Evolutionary conservation across 2,113 vertebrate species (phyloP), one percentile per base, ranked within the genome.

Genomic region (Lycaon pictus): DNA sequence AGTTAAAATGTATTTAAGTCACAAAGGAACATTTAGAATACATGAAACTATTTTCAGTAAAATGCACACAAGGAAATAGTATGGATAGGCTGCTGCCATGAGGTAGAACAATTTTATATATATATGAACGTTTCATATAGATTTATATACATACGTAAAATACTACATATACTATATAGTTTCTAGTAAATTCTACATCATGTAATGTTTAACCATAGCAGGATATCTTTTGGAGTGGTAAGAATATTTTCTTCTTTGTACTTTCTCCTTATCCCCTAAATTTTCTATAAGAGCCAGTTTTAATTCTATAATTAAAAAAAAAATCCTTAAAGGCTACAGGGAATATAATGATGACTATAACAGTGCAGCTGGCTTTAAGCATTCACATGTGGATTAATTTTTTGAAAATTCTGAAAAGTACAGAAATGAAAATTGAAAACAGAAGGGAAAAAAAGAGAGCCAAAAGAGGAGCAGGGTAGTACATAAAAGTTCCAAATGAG

Each of bases 381-480:
- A 48, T 11, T 94, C 71, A 60, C 80, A 98, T 94, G 85, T 90
- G 85, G 63, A 81, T 90, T 58, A 13, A 37, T 35, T 93, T 96
- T 96, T 94, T 95, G 63, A 72, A 80, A 97, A 96, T 94, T 97
- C 88, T 97, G 90, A 58, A 93, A 97, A 97, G 77, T 93, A 15
- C 71, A 95, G 43, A 98, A 96, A 96, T 89, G 20, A 93, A 98
- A 95, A 98, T 95, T 95, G 15, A 96, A 98, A 98, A 91, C 97
- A 96, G 92, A 96, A 95, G 96, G 88, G 32, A 5, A 17, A 67
- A 81, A 94, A 93, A 88, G 2, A 82, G n/a, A 96, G 96, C 97
- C 96, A 94, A 96, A 97, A 97, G 82, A 94, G 95, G 87, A 98
- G 97, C 89, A 92, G 65, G 7, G 11, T 55, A 92, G 65, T 51